Conservation (phyloP, 2,888 invertebrate genomes). For the Chaitophorus viminalis region DNA sequence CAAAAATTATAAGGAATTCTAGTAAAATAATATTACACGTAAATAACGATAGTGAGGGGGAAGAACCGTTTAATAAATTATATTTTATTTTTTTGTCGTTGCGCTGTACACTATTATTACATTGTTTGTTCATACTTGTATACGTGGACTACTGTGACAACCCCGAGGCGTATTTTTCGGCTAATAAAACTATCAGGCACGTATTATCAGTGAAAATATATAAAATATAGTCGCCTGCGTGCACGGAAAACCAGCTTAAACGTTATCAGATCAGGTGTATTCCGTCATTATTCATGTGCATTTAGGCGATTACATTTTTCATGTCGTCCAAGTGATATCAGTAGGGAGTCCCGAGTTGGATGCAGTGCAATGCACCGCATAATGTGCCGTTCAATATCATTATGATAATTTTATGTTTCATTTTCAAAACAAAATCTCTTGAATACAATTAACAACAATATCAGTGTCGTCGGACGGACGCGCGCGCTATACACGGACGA, state of each 20-base stretch:
- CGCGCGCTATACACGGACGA: not conserved
- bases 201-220: conserved; percentile 61
- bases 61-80: conserved; percentile 24
- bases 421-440: conserved; percentile 35
- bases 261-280: conserved; percentile 59
- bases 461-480: not conserved
- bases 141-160: conserved; percentile 38
- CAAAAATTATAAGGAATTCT: conserved; percentile 13
- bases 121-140: not conserved
- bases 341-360: conserved; percentile 43
- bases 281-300: conserved; percentile 58
- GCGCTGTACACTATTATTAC: not conserved
- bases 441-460: not conserved
- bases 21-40: not conserved
- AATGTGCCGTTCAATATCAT: not conserved
- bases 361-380: not conserved
- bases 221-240: conserved; percentile 47
- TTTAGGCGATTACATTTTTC: conserved; percentile 61
- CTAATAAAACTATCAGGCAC: conserved; percentile 60
- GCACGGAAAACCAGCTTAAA: conserved; percentile 55
- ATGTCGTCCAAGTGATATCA: conserved; percentile 42
- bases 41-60: conserved; percentile 5
- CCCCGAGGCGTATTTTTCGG: conserved; percentile 21
- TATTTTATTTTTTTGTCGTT: conserved; percentile 5
- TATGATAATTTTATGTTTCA: not conserved